A percentile compares a stretch with the other conserved stretches of the same genome.
phyloP scores from a whole-genome alignment of 2,888 invertebrate genomes.

The Empis stercorea region DNA sequence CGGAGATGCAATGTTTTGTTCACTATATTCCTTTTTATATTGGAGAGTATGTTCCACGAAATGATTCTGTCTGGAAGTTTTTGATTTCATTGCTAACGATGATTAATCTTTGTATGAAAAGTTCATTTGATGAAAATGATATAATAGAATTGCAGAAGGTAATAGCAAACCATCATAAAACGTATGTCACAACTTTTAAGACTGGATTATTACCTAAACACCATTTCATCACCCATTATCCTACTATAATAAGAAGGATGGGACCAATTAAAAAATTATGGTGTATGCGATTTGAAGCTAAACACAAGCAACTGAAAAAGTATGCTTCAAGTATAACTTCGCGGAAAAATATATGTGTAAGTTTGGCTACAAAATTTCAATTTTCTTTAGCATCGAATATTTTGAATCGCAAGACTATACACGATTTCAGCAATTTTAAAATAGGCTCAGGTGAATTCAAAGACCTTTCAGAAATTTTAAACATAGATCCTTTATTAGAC shows the following conservation, averaged over 20 bases:
- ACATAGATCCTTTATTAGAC: too few species aligned
- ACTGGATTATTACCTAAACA: conserved; percentile 12
- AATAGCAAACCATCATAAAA: neutral
- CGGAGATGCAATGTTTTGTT: neutral
- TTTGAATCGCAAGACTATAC: neutral
- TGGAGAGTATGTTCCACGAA: neutral
- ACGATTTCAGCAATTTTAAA: too few species aligned
- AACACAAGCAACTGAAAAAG: conserved; percentile 14
- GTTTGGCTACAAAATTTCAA: conserved; percentile 10
- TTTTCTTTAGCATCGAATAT: neutral
- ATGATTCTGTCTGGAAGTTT: neutral
- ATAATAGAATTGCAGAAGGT: neutral
- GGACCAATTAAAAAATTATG: conserved; percentile 13
- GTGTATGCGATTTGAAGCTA: conserved; percentile 16
- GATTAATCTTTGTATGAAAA: neutral
- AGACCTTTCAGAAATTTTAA: too few species aligned
- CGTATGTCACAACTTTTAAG: conserved; percentile 3
- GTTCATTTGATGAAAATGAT: too few species aligned
- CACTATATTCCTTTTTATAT: neutral
- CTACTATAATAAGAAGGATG: conserved; percentile 10
- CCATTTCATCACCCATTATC: conserved; percentile 14
- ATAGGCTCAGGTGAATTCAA: too few species aligned
- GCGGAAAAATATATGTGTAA: conserved; percentile 10
- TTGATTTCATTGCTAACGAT: neutral
- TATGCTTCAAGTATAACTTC: conserved; percentile 7